Percentiles rank a stretch among this genome's conserved stretches.
Conservation (phyloP, 23 tunicate genomes). For the Ciona savignyi region DNA sequence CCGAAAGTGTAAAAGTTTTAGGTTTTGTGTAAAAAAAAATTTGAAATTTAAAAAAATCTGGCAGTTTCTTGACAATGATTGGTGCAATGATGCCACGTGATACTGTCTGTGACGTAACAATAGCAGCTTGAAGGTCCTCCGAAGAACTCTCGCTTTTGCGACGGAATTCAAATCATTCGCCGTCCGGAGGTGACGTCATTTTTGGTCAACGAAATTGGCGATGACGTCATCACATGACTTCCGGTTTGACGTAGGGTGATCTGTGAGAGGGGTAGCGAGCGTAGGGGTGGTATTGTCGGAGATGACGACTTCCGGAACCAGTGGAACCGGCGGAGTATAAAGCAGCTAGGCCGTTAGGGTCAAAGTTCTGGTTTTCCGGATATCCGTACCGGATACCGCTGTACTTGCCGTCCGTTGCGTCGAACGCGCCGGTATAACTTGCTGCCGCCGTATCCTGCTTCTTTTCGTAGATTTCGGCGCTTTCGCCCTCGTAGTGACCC, state of each 20-base stretch:
- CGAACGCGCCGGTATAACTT: neutral
- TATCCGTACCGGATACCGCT: neutral
- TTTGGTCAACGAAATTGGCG: neutral
- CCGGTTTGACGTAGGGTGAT: constrained; percentile 29
- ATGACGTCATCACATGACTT: constrained; percentile 1
- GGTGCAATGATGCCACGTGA: neutral
- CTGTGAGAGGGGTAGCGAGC: constrained; percentile 18
- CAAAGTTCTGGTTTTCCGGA: neutral
- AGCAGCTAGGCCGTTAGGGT: constrained; percentile 25
- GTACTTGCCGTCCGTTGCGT: neutral
- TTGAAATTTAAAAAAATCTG: neutral
- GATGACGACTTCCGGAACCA: constrained; percentile 31
- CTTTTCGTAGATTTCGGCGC: neutral
- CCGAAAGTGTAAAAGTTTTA: too few relatives aligned
- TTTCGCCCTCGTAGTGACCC: neutral
- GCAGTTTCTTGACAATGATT: neutral
- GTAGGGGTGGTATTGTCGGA: constrained; percentile 57
- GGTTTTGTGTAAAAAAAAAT: too few relatives aligned
- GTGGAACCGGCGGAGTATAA: constrained; percentile 20
- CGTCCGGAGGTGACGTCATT: too few relatives aligned
- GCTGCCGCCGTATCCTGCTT: constrained; percentile 6
- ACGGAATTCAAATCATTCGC: too few relatives aligned
- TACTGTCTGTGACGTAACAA: neutral
- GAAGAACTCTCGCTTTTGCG: too few relatives aligned
- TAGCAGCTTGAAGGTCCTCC: neutral